Conservation (phyloP, 2,113 vertebrate genomes). For the Pelecanoides urinatrix region DNA sequence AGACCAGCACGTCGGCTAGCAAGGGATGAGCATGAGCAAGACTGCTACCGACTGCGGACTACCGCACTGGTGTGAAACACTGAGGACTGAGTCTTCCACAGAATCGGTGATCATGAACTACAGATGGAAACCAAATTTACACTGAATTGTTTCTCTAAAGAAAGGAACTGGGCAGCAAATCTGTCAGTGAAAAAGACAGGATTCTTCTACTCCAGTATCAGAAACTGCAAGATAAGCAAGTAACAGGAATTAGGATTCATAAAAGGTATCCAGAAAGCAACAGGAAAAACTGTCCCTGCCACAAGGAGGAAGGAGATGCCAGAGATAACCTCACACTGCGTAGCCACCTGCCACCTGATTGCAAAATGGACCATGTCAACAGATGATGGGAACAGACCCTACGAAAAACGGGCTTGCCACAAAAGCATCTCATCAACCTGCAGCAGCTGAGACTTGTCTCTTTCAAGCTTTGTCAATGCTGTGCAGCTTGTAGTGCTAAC, state of each 20-base stretch:
- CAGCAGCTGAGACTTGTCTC: neutral
- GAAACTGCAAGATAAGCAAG: neutral
- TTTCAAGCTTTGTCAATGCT: neutral
- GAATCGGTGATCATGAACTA: neutral
- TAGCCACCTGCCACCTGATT: constrained; percentile 1
- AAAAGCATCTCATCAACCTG: neutral
- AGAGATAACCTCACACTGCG: neutral
- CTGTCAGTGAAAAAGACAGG: neutral
- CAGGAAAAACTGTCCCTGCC: neutral
- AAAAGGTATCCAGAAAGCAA: neutral
- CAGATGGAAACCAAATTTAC: neutral
- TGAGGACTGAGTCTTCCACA: neutral
- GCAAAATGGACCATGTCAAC: neutral
- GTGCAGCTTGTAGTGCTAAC: neutral
- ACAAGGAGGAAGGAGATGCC: neutral
- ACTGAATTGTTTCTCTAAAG: neutral
- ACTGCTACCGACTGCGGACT: neutral
- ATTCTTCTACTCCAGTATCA: neutral
- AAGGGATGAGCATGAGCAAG: neutral
- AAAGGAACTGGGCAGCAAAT: neutral
- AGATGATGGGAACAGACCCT: neutral
- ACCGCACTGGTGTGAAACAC: neutral
- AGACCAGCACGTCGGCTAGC: neutral
- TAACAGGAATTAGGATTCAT: neutral
- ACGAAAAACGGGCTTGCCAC: neutral